These are phyloP conservation scores for Brachionus calyciflorus DNA, from an alignment of 1,140 invertebrate species.

Conservation along the genomic window DNA sequence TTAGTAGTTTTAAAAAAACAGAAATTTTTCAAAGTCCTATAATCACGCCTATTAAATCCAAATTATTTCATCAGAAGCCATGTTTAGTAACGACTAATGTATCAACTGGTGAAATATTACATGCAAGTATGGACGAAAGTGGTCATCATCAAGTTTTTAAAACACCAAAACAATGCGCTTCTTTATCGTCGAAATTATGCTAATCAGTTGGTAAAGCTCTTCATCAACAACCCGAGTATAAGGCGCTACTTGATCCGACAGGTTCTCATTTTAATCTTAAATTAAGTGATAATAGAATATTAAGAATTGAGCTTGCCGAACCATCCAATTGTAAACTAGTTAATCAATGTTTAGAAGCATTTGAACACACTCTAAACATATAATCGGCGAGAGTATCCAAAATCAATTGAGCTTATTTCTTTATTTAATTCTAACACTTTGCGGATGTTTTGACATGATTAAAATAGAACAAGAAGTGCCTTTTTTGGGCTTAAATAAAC, in stretches of 20 bases:
- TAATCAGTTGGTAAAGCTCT: constrained; percentile 8
- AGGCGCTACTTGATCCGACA: constrained; percentile 15
- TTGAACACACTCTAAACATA: constrained; percentile 29
- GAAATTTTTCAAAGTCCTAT: constrained; percentile 37
- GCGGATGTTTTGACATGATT: constrained; percentile 44
- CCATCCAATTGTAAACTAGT: too few relatives aligned
- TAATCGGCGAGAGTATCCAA: constrained; percentile 9
- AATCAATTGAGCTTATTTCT: constrained; percentile 33
- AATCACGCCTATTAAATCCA: constrained; percentile 31
- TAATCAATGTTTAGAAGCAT: too few relatives aligned
- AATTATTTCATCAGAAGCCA: constrained; percentile 1
- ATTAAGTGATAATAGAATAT: too few relatives aligned
- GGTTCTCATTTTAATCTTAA: too few relatives aligned
- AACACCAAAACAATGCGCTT: neutral
- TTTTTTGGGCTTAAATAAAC: constrained; percentile 31
- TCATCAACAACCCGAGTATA: constrained; percentile 30
- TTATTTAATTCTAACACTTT: constrained; percentile 13
- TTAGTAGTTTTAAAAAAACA: neutral
- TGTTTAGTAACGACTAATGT: neutral
- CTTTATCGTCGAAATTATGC: neutral
- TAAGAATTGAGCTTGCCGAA: too few relatives aligned
- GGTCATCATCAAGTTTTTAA: neutral
- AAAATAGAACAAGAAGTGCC: constrained; percentile 12
- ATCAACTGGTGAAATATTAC: neutral
- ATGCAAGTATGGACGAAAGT: constrained; percentile 3